Percentiles rank a stretch among this genome's conserved stretches.
Evolutionary conservation across 1,140 invertebrate genomes (phyloP).

Genomic region (Diorhabda sublineata): DNA sequence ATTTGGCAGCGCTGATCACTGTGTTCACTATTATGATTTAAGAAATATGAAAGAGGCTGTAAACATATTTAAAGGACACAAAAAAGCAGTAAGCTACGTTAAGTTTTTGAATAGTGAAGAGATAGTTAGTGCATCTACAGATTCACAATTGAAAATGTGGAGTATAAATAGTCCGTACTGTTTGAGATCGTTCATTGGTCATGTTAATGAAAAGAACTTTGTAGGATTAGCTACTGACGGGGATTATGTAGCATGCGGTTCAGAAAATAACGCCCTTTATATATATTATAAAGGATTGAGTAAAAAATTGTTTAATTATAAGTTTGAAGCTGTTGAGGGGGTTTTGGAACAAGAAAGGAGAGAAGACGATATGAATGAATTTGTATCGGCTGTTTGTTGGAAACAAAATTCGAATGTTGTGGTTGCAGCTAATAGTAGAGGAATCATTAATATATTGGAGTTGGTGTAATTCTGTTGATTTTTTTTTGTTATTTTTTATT

Average conservation of each 20-base stretch:
- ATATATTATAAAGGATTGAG: conserved; percentile 90
- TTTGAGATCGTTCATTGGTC: conserved; percentile 84
- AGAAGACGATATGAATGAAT: conserved; percentile 86
- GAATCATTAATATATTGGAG: conserved; percentile 85
- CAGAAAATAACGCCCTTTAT: conserved; percentile 92
- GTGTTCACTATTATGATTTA: conserved; percentile 95
- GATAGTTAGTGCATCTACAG: conserved; percentile 92
- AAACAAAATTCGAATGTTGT: conserved; percentile 80
- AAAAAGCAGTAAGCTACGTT: conserved; percentile 94
- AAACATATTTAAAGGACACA: conserved; percentile 84
- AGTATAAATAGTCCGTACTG: conserved; percentile 76
- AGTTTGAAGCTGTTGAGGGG: conserved; percentile 81
- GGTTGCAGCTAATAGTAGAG: conserved; percentile 93
- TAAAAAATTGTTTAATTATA: conserved; percentile 82
- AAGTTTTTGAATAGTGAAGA: conserved; percentile 88
- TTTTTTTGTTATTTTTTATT: conserved; percentile 6
- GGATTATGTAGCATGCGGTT: conserved; percentile 92
- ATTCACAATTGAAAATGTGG: conserved; percentile 93
- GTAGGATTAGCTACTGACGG: conserved; percentile 94
- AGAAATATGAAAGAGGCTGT: conserved; percentile 80
- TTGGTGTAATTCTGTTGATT: conserved; percentile 53
- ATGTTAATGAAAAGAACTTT: conserved; percentile 96
- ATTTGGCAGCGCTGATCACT: conserved; percentile 94
- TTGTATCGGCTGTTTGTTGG: conserved; percentile 96
- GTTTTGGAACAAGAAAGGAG: conserved; percentile 72